phyloP scores from a whole-genome alignment of 1,140 invertebrate species.

The Drosophila trapezifrons region DNA sequence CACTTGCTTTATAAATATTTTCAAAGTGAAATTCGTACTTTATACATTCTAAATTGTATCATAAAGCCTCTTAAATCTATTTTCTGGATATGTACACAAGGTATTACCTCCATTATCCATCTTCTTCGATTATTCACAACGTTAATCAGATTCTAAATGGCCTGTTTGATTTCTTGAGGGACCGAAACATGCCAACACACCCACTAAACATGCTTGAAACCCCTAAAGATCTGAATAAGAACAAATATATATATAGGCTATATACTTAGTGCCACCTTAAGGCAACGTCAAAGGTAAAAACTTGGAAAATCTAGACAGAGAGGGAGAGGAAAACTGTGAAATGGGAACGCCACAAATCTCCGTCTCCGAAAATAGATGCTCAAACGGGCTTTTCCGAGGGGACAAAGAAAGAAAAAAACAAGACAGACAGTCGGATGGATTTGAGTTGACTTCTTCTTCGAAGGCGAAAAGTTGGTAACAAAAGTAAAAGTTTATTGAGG shows the following conservation, averaged over 20 bases:
- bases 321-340: constrained; percentile 39
- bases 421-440: constrained; percentile 33
- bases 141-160: constrained; percentile 26
- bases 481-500: constrained; percentile 63
- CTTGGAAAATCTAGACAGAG: constrained; percentile 29
- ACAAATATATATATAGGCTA: constrained; percentile 29
- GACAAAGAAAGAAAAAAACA: constrained; percentile 30
- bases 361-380: constrained; percentile 71
- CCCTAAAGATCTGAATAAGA: constrained; percentile 38
- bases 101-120: not conserved
- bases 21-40: not conserved
- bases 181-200: constrained; percentile 18
- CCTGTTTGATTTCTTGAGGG: constrained; percentile 15
- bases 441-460: constrained; percentile 62
- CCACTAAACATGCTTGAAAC: constrained; percentile 46
- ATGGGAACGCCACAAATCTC: constrained; percentile 79
- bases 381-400: constrained; percentile 35
- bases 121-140: constrained; percentile 4
- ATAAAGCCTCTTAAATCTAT: not conserved
- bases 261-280: constrained; percentile 69
- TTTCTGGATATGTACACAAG: not conserved
- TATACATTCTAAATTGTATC: not conserved
- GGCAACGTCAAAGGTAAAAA: constrained; percentile 79
- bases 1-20: not conserved
- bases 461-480: constrained; percentile 55